Conservation (phyloP, 2,113 vertebrate species). For the Ptychochromis oligacanthus region DNA sequence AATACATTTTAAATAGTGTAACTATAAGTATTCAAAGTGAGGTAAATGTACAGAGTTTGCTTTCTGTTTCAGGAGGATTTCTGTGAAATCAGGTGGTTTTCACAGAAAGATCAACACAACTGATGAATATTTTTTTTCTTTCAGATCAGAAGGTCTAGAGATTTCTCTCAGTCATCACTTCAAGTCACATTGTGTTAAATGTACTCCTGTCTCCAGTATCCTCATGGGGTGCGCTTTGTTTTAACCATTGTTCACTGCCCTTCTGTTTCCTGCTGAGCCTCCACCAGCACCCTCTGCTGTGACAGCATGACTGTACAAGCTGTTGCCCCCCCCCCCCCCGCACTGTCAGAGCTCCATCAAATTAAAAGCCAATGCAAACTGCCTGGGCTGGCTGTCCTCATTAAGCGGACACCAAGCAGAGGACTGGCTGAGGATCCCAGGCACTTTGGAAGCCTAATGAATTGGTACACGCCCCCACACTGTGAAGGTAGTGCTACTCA, state of each 20-base stretch:
- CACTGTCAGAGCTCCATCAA: conserved; percentile 60
- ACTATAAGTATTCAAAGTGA: background rate
- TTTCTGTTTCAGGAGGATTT: background rate
- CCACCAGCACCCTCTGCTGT: conserved; percentile 24
- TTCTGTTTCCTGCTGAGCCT: conserved; percentile 6
- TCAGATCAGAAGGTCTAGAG: background rate
- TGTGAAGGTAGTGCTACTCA: conserved; percentile 30
- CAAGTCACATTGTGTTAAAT: background rate
- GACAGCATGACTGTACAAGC: conserved; percentile 55
- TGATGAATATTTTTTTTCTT: background rate
- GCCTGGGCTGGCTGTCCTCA: conserved; percentile 64
- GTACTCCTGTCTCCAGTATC: background rate
- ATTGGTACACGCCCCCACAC: conserved; percentile 55
- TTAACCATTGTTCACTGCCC: conserved; percentile 1
- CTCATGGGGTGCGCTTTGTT: conserved; percentile 1
- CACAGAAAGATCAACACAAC: background rate
- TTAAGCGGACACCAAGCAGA: conserved; percentile 70
- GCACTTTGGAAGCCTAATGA: conserved; percentile 63
- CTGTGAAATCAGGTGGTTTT: background rate
- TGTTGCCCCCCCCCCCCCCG: conserved; percentile 9
- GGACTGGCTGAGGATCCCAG: conserved; percentile 54
- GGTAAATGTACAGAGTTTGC: background rate
- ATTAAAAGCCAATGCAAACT: conserved; percentile 70
- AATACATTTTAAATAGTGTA: background rate
- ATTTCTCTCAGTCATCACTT: background rate